Evolutionary conservation across 2,888 invertebrate species (phyloP).

Genomic region (Podabrus alpinus): DNA sequence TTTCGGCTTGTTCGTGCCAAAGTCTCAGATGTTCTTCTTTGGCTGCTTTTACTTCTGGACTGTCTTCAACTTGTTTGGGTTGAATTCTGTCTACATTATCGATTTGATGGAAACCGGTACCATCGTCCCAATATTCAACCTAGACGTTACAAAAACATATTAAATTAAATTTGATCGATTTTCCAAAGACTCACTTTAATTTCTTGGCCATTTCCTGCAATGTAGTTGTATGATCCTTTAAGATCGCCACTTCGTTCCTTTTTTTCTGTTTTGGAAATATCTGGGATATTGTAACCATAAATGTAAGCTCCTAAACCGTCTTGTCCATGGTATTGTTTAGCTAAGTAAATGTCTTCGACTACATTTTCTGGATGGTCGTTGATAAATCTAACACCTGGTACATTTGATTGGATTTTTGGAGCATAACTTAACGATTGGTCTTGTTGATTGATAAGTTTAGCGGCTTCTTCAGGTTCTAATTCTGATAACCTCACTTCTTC

Average conservation of each 20-base stretch:
- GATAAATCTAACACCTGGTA: slow-evolving; percentile 54
- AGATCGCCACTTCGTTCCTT: slow-evolving; percentile 71
- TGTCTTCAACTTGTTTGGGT: slow-evolving; percentile 68
- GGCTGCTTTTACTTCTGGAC: slow-evolving; percentile 71
- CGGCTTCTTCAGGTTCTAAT: slow-evolving; percentile 60
- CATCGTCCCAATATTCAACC: slow-evolving; percentile 76
- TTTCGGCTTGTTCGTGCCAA: slow-evolving; percentile 69
- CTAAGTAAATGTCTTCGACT: slow-evolving; percentile 71
- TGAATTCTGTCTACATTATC: slow-evolving; percentile 71
- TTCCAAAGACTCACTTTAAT: slow-evolving; percentile 59
- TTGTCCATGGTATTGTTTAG: slow-evolving; percentile 74
- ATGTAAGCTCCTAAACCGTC: slow-evolving; percentile 66
- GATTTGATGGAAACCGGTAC: slow-evolving; percentile 77
- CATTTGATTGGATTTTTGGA: slow-evolving; percentile 60
- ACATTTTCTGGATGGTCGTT: slow-evolving; percentile 65
- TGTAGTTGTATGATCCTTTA: slow-evolving; percentile 73
- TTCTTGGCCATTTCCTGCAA: slow-evolving; percentile 62
- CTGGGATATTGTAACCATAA: slow-evolving; percentile 74
- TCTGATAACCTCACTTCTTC: slow-evolving; percentile 60
- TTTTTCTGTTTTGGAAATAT: slow-evolving; percentile 75
- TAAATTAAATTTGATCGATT: background rate
- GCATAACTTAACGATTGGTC: slow-evolving; percentile 56
- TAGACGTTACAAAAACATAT: slow-evolving; percentile 39
- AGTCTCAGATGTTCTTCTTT: slow-evolving; percentile 70
- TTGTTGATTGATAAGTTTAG: slow-evolving; percentile 57